Percentiles rank a stretch among this genome's conserved stretches.
Conservation (phyloP, 2,888 invertebrate genomes). For the Spicauda simplicius region DNA sequence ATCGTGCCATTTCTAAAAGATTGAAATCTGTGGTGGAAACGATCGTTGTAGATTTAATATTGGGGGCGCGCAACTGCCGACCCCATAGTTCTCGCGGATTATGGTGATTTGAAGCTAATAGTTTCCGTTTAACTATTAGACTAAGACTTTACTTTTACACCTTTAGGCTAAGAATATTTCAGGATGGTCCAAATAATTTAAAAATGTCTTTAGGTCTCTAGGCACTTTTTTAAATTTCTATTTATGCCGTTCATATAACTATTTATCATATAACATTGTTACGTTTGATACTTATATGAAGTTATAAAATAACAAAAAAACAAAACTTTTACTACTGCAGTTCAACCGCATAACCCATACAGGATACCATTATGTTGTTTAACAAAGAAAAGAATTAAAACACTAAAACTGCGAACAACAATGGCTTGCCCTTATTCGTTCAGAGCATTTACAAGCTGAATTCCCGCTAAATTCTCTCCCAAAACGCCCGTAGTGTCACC, state of each 20-base stretch:
- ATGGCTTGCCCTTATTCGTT: conserved; percentile 55
- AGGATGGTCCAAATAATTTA: too few relatives aligned
- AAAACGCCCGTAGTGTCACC: conserved; percentile 77
- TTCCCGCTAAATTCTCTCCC: conserved; percentile 62
- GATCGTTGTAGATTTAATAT: conserved; percentile 1
- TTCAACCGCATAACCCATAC: conserved; percentile 21
- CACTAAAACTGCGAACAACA: conserved; percentile 51
- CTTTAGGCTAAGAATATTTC: background rate
- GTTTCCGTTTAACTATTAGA: background rate
- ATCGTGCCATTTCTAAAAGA: too few relatives aligned
- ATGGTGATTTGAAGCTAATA: background rate
- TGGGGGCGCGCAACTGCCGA: background rate
- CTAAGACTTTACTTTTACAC: too few relatives aligned
- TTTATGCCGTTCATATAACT: too few relatives aligned
- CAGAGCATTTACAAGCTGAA: conserved; percentile 57
- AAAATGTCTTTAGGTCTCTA: too few relatives aligned
- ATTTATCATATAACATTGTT: too few relatives aligned
- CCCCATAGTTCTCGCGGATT: conserved; percentile 1
- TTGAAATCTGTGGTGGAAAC: background rate
- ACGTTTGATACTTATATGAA: too few relatives aligned
- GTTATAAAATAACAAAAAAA: background rate
- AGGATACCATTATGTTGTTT: conserved; percentile 39
- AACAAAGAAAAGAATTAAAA: conserved; percentile 48
- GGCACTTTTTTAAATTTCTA: too few relatives aligned
- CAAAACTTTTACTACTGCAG: background rate